A percentile compares a stretch with the other conserved stretches of the same genome.
Conservation (phyloP, 2,888 invertebrate species). For the Glyphotaelius pellucidus region DNA sequence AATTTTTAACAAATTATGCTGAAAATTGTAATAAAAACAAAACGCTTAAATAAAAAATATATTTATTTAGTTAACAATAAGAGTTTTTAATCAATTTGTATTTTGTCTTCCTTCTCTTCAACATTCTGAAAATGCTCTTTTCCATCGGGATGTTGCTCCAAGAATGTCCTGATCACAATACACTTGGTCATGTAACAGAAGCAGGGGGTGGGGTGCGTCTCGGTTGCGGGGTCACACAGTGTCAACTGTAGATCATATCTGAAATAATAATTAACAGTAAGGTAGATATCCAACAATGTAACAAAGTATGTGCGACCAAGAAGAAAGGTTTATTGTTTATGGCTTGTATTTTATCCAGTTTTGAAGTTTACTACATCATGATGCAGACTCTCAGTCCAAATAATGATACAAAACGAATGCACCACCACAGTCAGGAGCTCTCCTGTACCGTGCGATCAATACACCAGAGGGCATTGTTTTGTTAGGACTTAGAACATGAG, state of each 20-base stretch:
- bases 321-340: not conserved
- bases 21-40: not conserved
- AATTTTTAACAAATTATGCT: not conserved
- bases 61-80: conserved; percentile 67
- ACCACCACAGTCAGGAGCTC: too few species aligned
- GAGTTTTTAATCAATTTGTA: conserved; percentile 68
- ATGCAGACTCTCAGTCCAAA: not conserved
- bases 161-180: conserved; percentile 82
- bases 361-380: not conserved
- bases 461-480: too few species aligned
- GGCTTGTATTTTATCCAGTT: not conserved
- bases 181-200: conserved; percentile 87
- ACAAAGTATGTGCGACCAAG: not conserved
- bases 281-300: not conserved
- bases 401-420: not conserved
- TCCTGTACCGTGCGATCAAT: too few species aligned
- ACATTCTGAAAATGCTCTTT: conserved; percentile 37
- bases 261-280: conserved; percentile 57
- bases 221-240: conserved; percentile 81
- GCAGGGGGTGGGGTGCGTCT: conserved; percentile 88
- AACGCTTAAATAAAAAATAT: conserved; percentile 7
- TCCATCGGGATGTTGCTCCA: conserved; percentile 73
- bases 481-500: too few species aligned
- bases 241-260: conserved; percentile 84
- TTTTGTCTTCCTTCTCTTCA: conserved; percentile 39